These are phyloP conservation scores for Rhopilema esculentum DNA, from an alignment of 30 jellyfish, hydroid and myxozoan species.

Conservation along the genomic window DNA sequence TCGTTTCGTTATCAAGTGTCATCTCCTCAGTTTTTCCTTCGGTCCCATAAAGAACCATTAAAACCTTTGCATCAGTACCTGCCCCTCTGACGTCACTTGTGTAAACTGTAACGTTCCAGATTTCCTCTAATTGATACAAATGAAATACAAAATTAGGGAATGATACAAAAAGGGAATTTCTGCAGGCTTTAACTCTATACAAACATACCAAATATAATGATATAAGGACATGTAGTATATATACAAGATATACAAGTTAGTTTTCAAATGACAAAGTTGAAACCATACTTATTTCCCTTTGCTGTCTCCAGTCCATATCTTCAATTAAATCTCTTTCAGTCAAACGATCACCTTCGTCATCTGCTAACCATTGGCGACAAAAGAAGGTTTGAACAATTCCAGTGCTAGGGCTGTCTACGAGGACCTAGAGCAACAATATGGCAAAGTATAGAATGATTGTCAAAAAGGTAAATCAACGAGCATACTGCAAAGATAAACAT, in stretches of 20 bases:
- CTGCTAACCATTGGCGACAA: conserved; percentile 98
- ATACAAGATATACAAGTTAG: too few relatives aligned
- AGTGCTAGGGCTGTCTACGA: conserved; percentile 94
- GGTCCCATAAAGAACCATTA: conserved; percentile 85
- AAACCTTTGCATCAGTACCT: conserved; percentile 95
- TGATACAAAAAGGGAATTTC: not conserved
- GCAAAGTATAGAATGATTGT: not conserved
- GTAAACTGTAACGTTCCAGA: conserved; percentile 84
- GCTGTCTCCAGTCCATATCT: conserved; percentile 92
- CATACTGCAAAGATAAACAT: too few relatives aligned
- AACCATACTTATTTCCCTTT: conserved; percentile 89
- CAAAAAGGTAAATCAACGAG: not conserved
- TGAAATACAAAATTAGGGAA: not conserved
- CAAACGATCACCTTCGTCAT: conserved; percentile 93
- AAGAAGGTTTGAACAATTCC: conserved; percentile 94
- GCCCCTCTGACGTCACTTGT: conserved; percentile 98
- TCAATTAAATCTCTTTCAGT: conserved; percentile 89
- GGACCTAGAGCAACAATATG: conserved; percentile 55
- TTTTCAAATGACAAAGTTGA: not conserved
- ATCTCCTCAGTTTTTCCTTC: conserved; percentile 92
- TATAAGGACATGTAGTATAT: too few relatives aligned
- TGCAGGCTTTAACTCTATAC: not conserved
- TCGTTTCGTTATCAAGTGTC: conserved; percentile 72
- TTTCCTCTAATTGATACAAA: conserved; percentile 64
- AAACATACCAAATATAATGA: too few relatives aligned